These are phyloP conservation scores for Metridium senile DNA, from an alignment of 92 coral and sea anemone genomes.

Conservation along the genomic window DNA sequence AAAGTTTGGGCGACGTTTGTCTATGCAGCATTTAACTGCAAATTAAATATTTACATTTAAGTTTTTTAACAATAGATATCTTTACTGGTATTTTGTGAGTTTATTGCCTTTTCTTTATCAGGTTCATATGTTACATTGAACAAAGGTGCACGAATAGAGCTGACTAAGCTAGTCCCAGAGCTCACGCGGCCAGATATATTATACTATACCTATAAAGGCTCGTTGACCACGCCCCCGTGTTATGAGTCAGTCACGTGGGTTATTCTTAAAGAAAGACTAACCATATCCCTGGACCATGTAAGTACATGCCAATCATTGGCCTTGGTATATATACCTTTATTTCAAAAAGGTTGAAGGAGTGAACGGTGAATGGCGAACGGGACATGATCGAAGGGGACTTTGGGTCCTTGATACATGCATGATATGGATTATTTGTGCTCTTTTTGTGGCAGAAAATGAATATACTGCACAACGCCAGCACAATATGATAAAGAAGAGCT, in stretches of 20 bases:
- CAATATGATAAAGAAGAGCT: no score
- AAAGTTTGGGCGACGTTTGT: no score
- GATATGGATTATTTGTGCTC: no score
- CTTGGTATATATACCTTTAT: no score
- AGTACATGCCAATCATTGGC: background rate
- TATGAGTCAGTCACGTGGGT: constrained; percentile 78
- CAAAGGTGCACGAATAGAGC: constrained; percentile 20
- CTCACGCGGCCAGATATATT: constrained; percentile 17
- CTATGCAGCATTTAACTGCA: no score
- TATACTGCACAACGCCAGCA: no score
- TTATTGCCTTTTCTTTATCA: background rate
- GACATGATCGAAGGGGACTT: no score
- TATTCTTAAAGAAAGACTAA: constrained; percentile 51
- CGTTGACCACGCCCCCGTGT: constrained; percentile 83
- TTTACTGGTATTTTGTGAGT: background rate
- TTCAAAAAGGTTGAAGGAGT: background rate
- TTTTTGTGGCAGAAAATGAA: no score
- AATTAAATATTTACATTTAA: no score
- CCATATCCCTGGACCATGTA: constrained; percentile 67
- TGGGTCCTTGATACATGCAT: no score
- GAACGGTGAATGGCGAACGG: no score
- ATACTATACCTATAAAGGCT: constrained; percentile 78
- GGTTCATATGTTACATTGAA: constrained; percentile 14
- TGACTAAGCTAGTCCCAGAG: constrained; percentile 30
- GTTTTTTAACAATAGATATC: no score